phyloP scores from a whole-genome alignment of 2,888 invertebrate genomes.

The Aelia acuminata region DNA sequence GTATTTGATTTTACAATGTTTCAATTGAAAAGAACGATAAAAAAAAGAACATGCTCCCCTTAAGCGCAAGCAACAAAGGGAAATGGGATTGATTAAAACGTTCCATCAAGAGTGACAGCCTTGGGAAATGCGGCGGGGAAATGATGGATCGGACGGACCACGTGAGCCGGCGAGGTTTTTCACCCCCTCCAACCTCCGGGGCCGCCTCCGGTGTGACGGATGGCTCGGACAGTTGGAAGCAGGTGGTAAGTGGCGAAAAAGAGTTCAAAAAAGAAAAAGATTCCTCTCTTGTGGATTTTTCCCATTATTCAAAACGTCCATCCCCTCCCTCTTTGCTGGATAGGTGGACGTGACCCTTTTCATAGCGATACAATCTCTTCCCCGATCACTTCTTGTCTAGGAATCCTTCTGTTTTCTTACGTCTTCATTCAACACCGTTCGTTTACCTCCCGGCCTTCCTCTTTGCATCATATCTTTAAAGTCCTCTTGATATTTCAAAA shows the following conservation, averaged over 20 bases:
- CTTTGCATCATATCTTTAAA: neutral
- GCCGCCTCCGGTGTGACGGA: slow-evolving; percentile 20
- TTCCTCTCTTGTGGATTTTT: slow-evolving; percentile 54
- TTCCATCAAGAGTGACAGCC: slow-evolving; percentile 36
- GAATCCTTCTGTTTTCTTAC: slow-evolving; percentile 34
- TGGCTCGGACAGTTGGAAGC: neutral
- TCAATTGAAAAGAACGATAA: neutral
- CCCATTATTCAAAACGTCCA: slow-evolving; percentile 58
- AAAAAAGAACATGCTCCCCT: neutral
- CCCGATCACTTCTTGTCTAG: neutral
- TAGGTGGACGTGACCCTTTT: slow-evolving; percentile 41
- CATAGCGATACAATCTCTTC: slow-evolving; percentile 21
- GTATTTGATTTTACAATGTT: neutral
- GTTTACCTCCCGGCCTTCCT: slow-evolving; percentile 10
- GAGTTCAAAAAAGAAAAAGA: slow-evolving; percentile 34
- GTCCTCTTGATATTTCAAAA: no score
- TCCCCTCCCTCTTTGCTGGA: neutral
- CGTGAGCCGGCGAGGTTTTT: neutral
- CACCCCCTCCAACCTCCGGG: neutral
- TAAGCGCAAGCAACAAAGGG: slow-evolving; percentile 16
- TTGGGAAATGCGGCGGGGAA: slow-evolving; percentile 33
- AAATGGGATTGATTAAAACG: slow-evolving; percentile 41
- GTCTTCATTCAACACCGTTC: slow-evolving; percentile 28
- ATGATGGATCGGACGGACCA: slow-evolving; percentile 18
- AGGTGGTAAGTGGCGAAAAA: slow-evolving; percentile 37